Evolutionary conservation across 1,140 invertebrate species (phyloP).

Genomic region (Pseudomyrmex pallidus): DNA sequence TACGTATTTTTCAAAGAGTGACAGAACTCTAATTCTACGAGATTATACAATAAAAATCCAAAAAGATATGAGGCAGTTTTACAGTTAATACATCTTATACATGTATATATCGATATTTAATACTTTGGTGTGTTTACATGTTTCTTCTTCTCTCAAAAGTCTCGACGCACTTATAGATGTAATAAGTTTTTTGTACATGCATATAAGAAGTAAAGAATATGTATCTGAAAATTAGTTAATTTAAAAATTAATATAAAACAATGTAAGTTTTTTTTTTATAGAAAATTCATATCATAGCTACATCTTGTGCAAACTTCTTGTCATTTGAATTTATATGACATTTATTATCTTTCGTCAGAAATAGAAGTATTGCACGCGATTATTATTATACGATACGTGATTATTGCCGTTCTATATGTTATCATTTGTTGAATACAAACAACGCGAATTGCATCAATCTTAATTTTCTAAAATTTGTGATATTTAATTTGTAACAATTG

Average conservation of each 20-base stretch:
- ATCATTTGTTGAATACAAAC: background rate
- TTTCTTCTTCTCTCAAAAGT: conserved; percentile 48
- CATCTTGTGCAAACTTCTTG: background rate
- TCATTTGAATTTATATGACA: background rate
- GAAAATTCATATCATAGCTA: too few species aligned
- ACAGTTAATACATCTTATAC: conserved; percentile 63
- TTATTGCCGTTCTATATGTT: conserved; percentile 26
- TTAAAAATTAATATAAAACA: conserved; percentile 1
- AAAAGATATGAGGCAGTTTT: conserved; percentile 66
- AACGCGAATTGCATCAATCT: conserved; percentile 21
- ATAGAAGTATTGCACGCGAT: conserved; percentile 3
- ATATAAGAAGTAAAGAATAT: conserved; percentile 42
- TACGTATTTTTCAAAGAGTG: background rate
- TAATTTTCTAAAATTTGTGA: conserved; percentile 5
- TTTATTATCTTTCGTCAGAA: background rate
- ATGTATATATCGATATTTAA: conserved; percentile 72
- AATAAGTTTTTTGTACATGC: background rate
- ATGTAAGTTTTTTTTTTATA: conserved; percentile 1
- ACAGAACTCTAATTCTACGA: conserved; percentile 62
- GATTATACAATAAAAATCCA: conserved; percentile 68
- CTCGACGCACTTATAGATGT: conserved; percentile 34
- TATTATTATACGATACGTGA: conserved; percentile 9
- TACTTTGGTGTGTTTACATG: conserved; percentile 76
- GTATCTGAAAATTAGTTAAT: background rate
- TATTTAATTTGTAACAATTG: conserved; percentile 9